A percentile compares a stretch with the other conserved stretches of the same genome.
Evolutionary conservation across 2,797 vertebrate species (phyloP).

Genomic region (Malurus leucopterus): DNA sequence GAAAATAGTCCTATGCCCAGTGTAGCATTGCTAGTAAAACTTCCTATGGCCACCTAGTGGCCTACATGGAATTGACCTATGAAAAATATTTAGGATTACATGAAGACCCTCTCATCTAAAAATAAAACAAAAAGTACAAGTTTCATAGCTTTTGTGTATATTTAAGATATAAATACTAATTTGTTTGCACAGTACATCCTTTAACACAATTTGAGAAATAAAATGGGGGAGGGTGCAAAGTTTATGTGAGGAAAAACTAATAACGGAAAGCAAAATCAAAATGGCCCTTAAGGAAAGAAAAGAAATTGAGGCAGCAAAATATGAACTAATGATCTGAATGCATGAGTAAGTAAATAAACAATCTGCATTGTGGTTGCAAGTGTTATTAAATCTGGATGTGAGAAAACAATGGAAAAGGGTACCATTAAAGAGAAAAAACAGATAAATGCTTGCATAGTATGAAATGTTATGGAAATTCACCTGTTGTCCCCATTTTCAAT

Average conservation of each 20-base stretch:
- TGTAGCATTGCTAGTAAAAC: conserved; percentile 26
- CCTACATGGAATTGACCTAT: conserved; percentile 21
- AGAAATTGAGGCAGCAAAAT: not conserved
- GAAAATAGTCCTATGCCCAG: conserved; percentile 32
- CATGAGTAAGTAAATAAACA: conserved; percentile 12
- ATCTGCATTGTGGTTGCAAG: not conserved
- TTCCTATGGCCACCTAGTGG: conserved; percentile 54
- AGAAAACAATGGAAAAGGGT: not conserved
- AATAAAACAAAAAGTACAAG: conserved; percentile 71
- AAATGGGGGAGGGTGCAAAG: conserved; percentile 42
- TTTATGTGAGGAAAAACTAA: conserved; percentile 38
- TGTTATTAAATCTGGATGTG: not conserved
- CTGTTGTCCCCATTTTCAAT: conserved; percentile 69
- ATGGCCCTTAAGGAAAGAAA: not conserved
- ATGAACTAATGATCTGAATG: conserved; percentile 17
- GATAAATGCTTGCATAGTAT: conserved; percentile 73
- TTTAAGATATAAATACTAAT: conserved; percentile 79
- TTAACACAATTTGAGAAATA: conserved; percentile 65
- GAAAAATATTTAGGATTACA: conserved; percentile 39
- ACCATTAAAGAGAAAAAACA: conserved; percentile 8
- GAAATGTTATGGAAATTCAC: conserved; percentile 68
- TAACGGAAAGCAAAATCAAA: conserved; percentile 23
- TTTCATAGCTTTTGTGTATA: conserved; percentile 71
- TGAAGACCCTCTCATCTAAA: conserved; percentile 48
- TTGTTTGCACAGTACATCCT: conserved; percentile 74